Conservation (phyloP, 1,140 invertebrate genomes). For the Venustaconcha ellipsiformis region DNA sequence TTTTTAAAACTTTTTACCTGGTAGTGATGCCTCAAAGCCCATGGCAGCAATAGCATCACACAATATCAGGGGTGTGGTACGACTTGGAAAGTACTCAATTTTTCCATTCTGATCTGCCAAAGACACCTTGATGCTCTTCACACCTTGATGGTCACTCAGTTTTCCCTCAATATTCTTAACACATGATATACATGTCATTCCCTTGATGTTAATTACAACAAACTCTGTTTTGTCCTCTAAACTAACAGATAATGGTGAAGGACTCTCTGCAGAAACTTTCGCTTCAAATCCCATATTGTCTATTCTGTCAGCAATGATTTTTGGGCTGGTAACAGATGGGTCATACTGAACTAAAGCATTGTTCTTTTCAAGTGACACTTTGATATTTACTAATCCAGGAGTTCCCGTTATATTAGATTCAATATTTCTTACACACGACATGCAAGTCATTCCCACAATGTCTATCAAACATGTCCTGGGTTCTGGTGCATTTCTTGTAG, state of each 20-base stretch:
- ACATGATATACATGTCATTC: slow-evolving; percentile 67
- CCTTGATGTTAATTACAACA: slow-evolving; percentile 47
- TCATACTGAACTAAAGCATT: slow-evolving; percentile 52
- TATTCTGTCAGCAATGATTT: slow-evolving; percentile 47
- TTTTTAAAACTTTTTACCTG: slow-evolving; percentile 38
- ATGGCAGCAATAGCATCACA: slow-evolving; percentile 61
- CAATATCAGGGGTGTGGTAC: slow-evolving; percentile 45
- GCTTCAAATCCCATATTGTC: slow-evolving; percentile 62
- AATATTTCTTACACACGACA: slow-evolving; percentile 67
- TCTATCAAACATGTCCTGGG: slow-evolving; percentile 39
- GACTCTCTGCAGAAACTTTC: slow-evolving; percentile 16
- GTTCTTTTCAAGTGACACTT: slow-evolving; percentile 49
- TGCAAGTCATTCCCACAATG: slow-evolving; percentile 67
- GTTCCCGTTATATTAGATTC: slow-evolving; percentile 52
- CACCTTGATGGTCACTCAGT: slow-evolving; percentile 46
- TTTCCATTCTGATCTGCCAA: slow-evolving; percentile 52
- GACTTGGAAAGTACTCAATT: slow-evolving; percentile 53
- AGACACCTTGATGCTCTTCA: slow-evolving; percentile 58
- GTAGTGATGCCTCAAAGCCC: slow-evolving; percentile 56
- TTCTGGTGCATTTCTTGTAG: slow-evolving; percentile 7
- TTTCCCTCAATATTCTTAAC: slow-evolving; percentile 63
- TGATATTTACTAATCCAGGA: slow-evolving; percentile 51
- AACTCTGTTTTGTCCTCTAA: slow-evolving; percentile 10
- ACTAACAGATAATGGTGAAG: background rate
- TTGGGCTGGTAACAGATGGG: slow-evolving; percentile 28